These are phyloP conservation scores for Hippolais icterina DNA, from an alignment of 2,113 vertebrate species.

Conservation along the genomic window DNA sequence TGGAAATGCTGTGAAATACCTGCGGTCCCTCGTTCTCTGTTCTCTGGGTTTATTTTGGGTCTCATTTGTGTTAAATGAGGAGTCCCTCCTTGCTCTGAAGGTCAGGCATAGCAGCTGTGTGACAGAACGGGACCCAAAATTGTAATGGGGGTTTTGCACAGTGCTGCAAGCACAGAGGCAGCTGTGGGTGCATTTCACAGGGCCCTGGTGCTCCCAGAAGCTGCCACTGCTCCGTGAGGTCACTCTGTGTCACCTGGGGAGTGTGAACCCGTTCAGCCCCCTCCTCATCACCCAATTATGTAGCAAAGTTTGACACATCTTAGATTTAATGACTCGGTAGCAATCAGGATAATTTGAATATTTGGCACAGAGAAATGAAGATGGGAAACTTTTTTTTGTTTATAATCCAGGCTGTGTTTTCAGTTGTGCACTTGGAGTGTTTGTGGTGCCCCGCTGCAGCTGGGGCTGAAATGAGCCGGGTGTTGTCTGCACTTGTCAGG, in stretches of 20 bases:
- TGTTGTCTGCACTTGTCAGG: too few species aligned
- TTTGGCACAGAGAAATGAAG: neutral
- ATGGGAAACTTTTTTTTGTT: neutral
- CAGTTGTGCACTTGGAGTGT: neutral
- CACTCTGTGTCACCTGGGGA: neutral
- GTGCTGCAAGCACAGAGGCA: neutral
- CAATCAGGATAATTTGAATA: neutral
- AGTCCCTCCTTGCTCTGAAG: neutral
- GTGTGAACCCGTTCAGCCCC: neutral
- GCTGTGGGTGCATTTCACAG: neutral
- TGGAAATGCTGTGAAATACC: neutral
- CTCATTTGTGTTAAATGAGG: fast-evolving
- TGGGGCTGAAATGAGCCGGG: too few species aligned
- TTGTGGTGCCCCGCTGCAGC: neutral
- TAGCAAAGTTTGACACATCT: neutral
- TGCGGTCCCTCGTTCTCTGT: neutral
- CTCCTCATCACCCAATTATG: neutral
- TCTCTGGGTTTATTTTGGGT: fast-evolving
- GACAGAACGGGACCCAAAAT: neutral
- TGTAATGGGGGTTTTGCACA: fast-evolving
- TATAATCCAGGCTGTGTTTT: fast-evolving
- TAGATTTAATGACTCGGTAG: neutral
- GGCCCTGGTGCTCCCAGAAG: fast-evolving
- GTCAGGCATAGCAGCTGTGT: neutral
- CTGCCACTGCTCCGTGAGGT: neutral